Evolutionary conservation across 2,888 invertebrate species (phyloP).

Genomic region (Athetis lepigone): DNA sequence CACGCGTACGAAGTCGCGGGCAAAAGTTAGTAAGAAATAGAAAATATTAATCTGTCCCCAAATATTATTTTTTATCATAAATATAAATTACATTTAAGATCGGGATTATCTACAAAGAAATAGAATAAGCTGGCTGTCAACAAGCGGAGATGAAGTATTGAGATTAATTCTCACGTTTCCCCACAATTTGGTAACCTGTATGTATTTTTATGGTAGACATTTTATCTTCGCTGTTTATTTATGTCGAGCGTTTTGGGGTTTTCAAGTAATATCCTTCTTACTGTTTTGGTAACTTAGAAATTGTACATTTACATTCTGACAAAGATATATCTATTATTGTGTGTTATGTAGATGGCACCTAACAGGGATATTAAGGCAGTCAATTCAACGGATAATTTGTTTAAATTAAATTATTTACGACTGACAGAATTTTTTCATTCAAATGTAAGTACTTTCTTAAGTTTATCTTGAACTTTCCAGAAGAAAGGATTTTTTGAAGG

Average conservation of each 20-base stretch:
- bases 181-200: slow-evolving; percentile 39
- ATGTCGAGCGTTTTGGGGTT: slow-evolving; percentile 22
- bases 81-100: slow-evolving; percentile 25
- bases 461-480: too few species aligned
- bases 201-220: slow-evolving; percentile 40
- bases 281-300: slow-evolving; percentile 10
- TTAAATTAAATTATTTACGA: too few species aligned
- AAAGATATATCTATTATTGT: neutral
- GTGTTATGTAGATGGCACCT: too few species aligned
- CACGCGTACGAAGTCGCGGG: too few species aligned
- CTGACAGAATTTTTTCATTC: too few species aligned
- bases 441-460: too few species aligned
- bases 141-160: slow-evolving; percentile 31
- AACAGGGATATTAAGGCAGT: too few species aligned
- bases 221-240: slow-evolving; percentile 47
- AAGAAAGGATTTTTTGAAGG: too few species aligned
- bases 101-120: slow-evolving; percentile 17
- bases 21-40: too few species aligned
- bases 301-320: neutral
- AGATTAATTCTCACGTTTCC: slow-evolving; percentile 47
- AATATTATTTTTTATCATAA: neutral
- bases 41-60: too few species aligned
- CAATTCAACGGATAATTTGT: too few species aligned
- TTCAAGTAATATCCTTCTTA: slow-evolving; percentile 15
- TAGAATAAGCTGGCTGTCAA: slow-evolving; percentile 43